Evolutionary conservation across 2,797 vertebrate species (phyloP).

Genomic region (Diglossa cyanea): DNA sequence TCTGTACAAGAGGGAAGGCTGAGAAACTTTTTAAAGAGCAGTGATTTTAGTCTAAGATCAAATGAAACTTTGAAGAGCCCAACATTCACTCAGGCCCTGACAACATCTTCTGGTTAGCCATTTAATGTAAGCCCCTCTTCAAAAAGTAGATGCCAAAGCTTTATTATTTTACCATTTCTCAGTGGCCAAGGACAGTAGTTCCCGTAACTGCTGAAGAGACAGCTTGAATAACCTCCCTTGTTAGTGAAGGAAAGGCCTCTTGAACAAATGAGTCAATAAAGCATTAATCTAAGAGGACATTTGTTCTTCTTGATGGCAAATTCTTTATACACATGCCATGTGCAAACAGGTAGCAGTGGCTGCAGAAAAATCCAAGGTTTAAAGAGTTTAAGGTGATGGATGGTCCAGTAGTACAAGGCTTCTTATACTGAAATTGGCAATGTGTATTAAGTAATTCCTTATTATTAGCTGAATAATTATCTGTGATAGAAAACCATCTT

Average conservation of each 20-base stretch:
- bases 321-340: neutral
- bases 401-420: neutral
- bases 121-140: neutral
- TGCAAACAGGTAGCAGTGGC: neutral
- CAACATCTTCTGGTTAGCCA: neutral
- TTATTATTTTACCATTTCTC: neutral
- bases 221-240: neutral
- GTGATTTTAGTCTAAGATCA: neutral
- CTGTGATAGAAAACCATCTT: neutral
- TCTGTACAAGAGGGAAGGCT: neutral
- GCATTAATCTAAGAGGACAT: neutral
- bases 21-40: neutral
- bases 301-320: neutral
- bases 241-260: neutral
- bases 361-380: neutral
- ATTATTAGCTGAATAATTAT: neutral
- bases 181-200: neutral
- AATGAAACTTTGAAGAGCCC: neutral
- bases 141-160: neutral
- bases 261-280: neutral
- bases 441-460: neutral
- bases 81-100: neutral
- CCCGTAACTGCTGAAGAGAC: neutral
- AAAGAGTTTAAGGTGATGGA: neutral
- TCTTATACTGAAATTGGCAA: neutral